phyloP scores from a whole-genome alignment of 2,888 invertebrate genomes.

The Volucella inflata region DNA sequence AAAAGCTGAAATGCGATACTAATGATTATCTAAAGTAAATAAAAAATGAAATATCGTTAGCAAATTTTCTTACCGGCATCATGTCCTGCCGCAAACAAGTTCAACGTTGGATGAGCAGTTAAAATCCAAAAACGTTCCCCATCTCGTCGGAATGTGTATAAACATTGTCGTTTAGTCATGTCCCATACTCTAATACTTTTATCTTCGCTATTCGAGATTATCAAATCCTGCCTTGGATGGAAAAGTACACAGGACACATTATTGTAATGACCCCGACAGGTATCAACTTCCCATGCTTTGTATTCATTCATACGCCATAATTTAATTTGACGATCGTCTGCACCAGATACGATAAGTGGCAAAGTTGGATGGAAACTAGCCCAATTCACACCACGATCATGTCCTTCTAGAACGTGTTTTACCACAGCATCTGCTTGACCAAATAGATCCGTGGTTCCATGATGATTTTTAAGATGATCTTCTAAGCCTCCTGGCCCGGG shows the following conservation, averaged over 20 bases:
- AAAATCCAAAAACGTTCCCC: slow-evolving; percentile 99
- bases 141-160: slow-evolving; percentile 96
- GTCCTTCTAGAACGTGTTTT: slow-evolving; percentile 95
- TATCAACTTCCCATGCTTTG: slow-evolving; percentile 99
- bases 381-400: slow-evolving; percentile 99
- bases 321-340: slow-evolving; percentile 99
- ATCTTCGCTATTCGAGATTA: slow-evolving; percentile 98
- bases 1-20: too few species aligned
- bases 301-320: slow-evolving; percentile 99
- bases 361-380: slow-evolving; percentile 97
- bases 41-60: too few species aligned
- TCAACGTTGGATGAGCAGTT: slow-evolving; percentile 96
- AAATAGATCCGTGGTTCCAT: slow-evolving; percentile 95
- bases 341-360: slow-evolving; percentile 97
- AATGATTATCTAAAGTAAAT: too few species aligned
- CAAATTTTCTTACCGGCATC: slow-evolving; percentile 93
- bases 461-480: slow-evolving; percentile 93
- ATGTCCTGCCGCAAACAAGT: slow-evolving; percentile 99
- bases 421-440: slow-evolving; percentile 97
- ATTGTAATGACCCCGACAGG: slow-evolving; percentile 99
- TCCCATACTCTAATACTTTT: slow-evolving; percentile 99
- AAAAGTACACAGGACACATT: slow-evolving; percentile 99
- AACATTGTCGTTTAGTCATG: slow-evolving; percentile 95
- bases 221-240: slow-evolving; percentile 98
- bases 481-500: slow-evolving; percentile 96